phyloP scores from a whole-genome alignment of 2,888 invertebrate genomes.

The Bhutanitis thaidina region DNA sequence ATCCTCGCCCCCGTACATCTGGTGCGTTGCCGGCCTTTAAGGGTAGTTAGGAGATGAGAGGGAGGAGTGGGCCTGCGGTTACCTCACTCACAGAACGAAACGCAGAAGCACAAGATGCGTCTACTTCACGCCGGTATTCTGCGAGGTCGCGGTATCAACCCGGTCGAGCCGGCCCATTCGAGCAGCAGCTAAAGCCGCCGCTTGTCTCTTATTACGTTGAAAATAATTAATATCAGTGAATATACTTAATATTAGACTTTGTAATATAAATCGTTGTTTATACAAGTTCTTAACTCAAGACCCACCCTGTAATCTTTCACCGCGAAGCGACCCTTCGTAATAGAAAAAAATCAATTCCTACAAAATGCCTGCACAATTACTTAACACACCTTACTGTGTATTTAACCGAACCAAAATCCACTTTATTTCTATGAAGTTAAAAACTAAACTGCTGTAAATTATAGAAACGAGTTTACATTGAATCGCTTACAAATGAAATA shows the following conservation, averaged over 20 bases:
- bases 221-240: too few species aligned
- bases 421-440: not conserved
- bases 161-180: too few species aligned
- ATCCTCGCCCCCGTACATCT: too few species aligned
- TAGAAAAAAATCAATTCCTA: constrained; percentile 21
- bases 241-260: not conserved
- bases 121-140: too few species aligned
- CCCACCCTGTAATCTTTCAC: constrained; percentile 16
- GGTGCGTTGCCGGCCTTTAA: too few species aligned
- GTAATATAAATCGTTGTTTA: not conserved
- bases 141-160: too few species aligned
- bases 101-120: too few species aligned
- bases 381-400: constrained; percentile 19
- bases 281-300: constrained; percentile 1
- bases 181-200: too few species aligned
- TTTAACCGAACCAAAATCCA: not conserved
- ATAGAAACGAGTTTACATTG: not conserved
- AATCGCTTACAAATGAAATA: constrained; percentile 4
- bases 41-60: too few species aligned
- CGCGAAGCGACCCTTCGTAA: constrained; percentile 5
- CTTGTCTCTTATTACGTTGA: too few species aligned
- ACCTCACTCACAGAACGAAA: too few species aligned
- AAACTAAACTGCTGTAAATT: not conserved
- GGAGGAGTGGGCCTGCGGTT: too few species aligned
- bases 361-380: constrained; percentile 24